A percentile compares a stretch with the other conserved stretches of the same genome.
Evolutionary conservation across 2,888 invertebrate genomes (phyloP).

Genomic region (Stenolophus ochropezus): DNA sequence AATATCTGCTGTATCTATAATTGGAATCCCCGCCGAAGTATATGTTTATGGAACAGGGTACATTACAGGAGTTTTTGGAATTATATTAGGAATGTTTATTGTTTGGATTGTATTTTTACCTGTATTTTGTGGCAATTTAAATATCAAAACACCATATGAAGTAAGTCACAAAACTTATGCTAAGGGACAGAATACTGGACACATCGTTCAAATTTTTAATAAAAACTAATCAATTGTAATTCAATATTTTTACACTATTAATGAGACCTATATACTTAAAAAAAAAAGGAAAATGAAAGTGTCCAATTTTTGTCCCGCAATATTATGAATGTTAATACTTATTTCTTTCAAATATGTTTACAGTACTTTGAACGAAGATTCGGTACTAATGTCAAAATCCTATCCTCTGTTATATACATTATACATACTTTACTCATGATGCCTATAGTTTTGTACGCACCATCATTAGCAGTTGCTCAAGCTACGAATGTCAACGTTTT

Average conservation of each 20-base stretch:
- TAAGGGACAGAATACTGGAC: too few relatives aligned
- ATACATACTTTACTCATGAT: slow-evolving; percentile 42
- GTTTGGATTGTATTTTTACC: slow-evolving; percentile 45
- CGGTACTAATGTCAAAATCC: slow-evolving; percentile 1
- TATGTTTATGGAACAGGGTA: slow-evolving; percentile 41
- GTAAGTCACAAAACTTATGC: too few relatives aligned
- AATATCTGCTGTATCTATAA: slow-evolving; percentile 47
- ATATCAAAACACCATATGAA: slow-evolving; percentile 53
- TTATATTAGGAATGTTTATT: slow-evolving; percentile 12
- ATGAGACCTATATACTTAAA: too few relatives aligned
- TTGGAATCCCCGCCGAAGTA: slow-evolving; percentile 44
- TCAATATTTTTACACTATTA: too few relatives aligned
- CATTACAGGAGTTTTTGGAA: neutral
- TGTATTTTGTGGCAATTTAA: slow-evolving; percentile 51
- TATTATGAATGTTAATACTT: too few relatives aligned
- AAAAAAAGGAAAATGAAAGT: too few relatives aligned
- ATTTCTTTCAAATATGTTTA: neutral
- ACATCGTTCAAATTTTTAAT: too few relatives aligned
- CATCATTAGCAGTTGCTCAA: slow-evolving; percentile 33
- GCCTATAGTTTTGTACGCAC: slow-evolving; percentile 46
- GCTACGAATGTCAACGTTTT: slow-evolving; percentile 22
- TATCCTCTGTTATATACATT: slow-evolving; percentile 47
- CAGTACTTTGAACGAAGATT: slow-evolving; percentile 50
- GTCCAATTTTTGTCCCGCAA: too few relatives aligned
- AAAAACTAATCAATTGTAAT: too few relatives aligned